These are phyloP conservation scores for Conomelus anceps DNA, from an alignment of 2,888 invertebrate species.

Conservation along the genomic window DNA sequence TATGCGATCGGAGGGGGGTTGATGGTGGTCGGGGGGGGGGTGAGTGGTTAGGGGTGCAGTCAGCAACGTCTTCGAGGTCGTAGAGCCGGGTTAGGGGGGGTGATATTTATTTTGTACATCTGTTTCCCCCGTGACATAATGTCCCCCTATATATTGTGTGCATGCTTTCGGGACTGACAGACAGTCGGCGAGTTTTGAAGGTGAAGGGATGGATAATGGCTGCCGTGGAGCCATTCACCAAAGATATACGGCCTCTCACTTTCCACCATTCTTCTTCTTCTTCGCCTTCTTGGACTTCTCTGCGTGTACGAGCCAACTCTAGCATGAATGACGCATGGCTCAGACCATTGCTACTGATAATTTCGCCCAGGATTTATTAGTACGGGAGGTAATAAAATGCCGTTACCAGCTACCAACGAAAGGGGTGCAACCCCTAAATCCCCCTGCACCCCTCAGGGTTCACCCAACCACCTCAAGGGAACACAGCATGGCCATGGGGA, in stretches of 20 bases:
- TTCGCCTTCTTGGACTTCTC: not conserved
- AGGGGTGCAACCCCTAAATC: conserved; percentile 11
- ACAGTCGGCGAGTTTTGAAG: conserved; percentile 26
- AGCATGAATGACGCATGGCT: conserved; percentile 17
- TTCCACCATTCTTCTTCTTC: not conserved
- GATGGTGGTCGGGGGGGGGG: conserved; percentile 8
- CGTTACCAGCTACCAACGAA: not conserved
- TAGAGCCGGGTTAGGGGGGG: conserved; percentile 19
- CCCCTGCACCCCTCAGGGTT: not conserved
- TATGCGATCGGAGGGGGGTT: conserved; percentile 10
- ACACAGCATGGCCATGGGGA: not conserved
- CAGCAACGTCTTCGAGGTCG: not conserved
- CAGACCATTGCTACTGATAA: conserved; percentile 15
- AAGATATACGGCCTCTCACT: conserved; percentile 6
- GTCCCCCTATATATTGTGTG: conserved; percentile 56
- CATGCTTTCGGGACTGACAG: conserved; percentile 49
- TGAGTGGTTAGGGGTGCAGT: not conserved
- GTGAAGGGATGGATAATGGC: conserved; percentile 14
- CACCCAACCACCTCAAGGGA: not conserved
- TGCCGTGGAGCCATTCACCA: conserved; percentile 15
- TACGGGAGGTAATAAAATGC: conserved; percentile 25
- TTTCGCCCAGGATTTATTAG: conserved; percentile 27
- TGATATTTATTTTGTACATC: conserved; percentile 54
- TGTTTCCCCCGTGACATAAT: conserved; percentile 56
- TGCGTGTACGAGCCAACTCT: not conserved